These are phyloP conservation scores for Leptinotarsa haldemani DNA, from an alignment of 2,888 invertebrate species.

Conservation along the genomic window DNA sequence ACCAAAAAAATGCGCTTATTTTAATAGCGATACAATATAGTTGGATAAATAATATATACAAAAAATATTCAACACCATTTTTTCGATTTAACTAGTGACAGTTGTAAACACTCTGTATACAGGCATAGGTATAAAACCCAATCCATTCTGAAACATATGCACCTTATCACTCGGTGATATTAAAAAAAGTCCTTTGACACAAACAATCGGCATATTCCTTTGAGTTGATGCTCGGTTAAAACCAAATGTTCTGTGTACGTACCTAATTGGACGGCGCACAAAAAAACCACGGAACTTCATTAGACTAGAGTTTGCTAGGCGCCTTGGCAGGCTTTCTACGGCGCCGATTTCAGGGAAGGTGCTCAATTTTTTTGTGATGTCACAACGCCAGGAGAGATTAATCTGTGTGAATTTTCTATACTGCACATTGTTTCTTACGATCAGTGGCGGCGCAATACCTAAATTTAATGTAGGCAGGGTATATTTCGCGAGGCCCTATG, in stretches of 20 bases:
- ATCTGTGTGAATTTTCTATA: no score
- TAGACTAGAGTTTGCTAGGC: slow-evolving; percentile 21
- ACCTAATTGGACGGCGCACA: slow-evolving; percentile 30
- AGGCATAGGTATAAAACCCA: neutral
- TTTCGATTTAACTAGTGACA: neutral
- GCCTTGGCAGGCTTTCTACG: slow-evolving; percentile 18
- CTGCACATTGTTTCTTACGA: no score
- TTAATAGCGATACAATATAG: no score
- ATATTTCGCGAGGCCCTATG: no score
- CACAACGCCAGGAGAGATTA: neutral
- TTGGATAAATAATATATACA: no score
- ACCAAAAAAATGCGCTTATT: no score
- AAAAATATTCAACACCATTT: neutral
- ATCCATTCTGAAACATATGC: slow-evolving; percentile 20
- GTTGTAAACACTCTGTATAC: no score
- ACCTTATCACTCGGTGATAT: slow-evolving; percentile 19
- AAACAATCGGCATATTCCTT: slow-evolving; percentile 38
- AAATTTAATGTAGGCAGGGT: no score
- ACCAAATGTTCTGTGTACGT: slow-evolving; percentile 50
- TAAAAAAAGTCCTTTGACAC: slow-evolving; percentile 15
- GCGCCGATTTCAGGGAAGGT: neutral
- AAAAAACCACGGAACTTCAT: slow-evolving; percentile 32
- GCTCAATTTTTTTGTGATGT: neutral
- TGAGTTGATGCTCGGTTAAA: slow-evolving; percentile 51
- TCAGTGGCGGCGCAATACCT: no score